Evolutionary conservation across 1,140 invertebrate species (phyloP).

Genomic region (Habropoda laboriosa): DNA sequence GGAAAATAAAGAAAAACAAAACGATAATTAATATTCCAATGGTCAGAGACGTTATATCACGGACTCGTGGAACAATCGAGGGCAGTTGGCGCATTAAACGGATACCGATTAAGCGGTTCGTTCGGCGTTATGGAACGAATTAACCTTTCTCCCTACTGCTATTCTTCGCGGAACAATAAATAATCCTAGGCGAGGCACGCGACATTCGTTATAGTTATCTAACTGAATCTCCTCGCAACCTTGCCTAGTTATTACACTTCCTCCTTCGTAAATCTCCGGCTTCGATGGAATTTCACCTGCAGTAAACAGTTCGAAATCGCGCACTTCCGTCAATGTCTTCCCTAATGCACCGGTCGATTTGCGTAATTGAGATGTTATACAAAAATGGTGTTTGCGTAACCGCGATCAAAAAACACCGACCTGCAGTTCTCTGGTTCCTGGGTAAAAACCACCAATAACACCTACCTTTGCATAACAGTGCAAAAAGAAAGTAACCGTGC

Average conservation of each 20-base stretch:
- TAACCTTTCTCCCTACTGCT: conserved; percentile 14
- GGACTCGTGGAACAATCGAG: neutral
- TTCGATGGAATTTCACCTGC: conserved; percentile 37
- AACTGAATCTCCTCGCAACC: conserved; percentile 39
- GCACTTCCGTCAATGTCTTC: neutral
- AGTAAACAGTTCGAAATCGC: neutral
- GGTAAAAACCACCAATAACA: neutral
- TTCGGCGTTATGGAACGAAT: conserved; percentile 8
- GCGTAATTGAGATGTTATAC: neutral
- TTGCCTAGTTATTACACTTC: conserved; percentile 48
- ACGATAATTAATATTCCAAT: neutral
- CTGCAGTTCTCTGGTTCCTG: neutral
- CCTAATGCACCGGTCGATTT: neutral
- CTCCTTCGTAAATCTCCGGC: conserved; percentile 11
- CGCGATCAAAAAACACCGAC: neutral
- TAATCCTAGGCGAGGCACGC: conserved; percentile 7
- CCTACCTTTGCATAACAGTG: neutral
- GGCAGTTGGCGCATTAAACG: neutral
- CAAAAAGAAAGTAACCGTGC: neutral
- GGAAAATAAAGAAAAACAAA: neutral
- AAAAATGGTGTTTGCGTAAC: neutral
- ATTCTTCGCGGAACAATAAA: neutral
- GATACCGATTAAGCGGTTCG: neutral
- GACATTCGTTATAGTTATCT: conserved; percentile 33
- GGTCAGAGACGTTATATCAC: neutral